phyloP scores from a whole-genome alignment of 2,888 invertebrate species.

The Cataglyphis rosenhaueri region DNA sequence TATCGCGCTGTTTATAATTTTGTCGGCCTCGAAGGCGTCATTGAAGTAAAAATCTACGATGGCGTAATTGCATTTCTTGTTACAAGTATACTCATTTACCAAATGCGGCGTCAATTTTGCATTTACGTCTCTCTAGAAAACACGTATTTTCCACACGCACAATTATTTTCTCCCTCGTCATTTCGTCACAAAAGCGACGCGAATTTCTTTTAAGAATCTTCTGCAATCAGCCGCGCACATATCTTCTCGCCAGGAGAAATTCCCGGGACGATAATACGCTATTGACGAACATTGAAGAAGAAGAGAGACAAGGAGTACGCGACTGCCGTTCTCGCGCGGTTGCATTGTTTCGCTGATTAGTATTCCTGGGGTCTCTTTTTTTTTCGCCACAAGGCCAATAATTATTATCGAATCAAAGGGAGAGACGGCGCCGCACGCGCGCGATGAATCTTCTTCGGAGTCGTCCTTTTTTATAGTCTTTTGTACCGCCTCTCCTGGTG shows the following conservation, averaged over 20 bases:
- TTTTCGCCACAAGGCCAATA: constrained; percentile 61
- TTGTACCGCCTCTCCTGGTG: constrained; percentile 50
- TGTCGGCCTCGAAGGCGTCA: constrained; percentile 16
- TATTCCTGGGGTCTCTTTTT: constrained; percentile 33
- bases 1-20: constrained; percentile 1
- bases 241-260: background rate
- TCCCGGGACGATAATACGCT: constrained; percentile 27
- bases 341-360: constrained; percentile 61
- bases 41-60: constrained; percentile 39
- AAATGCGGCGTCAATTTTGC: constrained; percentile 22
- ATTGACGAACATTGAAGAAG: constrained; percentile 58
- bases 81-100: background rate
- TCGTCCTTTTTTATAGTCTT: constrained; percentile 54
- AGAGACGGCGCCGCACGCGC: constrained; percentile 53
- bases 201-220: background rate
- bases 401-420: constrained; percentile 73
- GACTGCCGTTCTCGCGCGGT: background rate
- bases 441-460: constrained; percentile 35
- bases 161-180: constrained; percentile 49
- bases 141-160: constrained; percentile 30
- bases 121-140: constrained; percentile 17
- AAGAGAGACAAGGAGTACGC: constrained; percentile 36
- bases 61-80: background rate
- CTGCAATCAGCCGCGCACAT: background rate
- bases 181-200: background rate